These are phyloP conservation scores for Zapornia atra DNA, from an alignment of 2,113 vertebrate genomes.

Conservation along the genomic window DNA sequence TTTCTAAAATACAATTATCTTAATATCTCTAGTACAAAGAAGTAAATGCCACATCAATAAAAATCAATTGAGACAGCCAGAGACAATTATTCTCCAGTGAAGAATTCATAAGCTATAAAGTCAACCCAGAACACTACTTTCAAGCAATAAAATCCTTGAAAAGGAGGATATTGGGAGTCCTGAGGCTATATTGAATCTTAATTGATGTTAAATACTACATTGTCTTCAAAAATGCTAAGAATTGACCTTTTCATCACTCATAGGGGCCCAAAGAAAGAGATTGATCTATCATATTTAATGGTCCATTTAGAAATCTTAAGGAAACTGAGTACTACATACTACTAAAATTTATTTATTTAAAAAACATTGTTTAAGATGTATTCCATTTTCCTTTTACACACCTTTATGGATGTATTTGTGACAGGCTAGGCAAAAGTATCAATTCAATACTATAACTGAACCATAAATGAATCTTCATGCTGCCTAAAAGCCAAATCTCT, in stretches of 20 bases:
- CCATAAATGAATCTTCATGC: background rate
- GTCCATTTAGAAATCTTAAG: background rate
- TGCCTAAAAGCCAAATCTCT: background rate
- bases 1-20: background rate
- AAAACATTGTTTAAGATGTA: background rate
- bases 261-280: background rate
- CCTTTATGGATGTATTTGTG: background rate
- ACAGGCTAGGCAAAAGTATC: background rate
- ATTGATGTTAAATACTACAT: background rate
- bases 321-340: background rate
- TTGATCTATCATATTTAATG: background rate
- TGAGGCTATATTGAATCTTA: background rate
- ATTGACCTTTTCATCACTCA: background rate
- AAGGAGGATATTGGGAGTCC: background rate
- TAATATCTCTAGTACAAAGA: background rate
- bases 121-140: background rate
- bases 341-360: background rate
- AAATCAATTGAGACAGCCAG: background rate
- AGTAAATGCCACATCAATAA: background rate
- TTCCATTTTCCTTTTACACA: background rate
- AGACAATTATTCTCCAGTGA: background rate
- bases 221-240: background rate
- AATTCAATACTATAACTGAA: background rate
- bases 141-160: background rate
- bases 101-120: background rate